phyloP scores from a whole-genome alignment of 2,113 vertebrate species.

The Cyrtonyx montezumae region DNA sequence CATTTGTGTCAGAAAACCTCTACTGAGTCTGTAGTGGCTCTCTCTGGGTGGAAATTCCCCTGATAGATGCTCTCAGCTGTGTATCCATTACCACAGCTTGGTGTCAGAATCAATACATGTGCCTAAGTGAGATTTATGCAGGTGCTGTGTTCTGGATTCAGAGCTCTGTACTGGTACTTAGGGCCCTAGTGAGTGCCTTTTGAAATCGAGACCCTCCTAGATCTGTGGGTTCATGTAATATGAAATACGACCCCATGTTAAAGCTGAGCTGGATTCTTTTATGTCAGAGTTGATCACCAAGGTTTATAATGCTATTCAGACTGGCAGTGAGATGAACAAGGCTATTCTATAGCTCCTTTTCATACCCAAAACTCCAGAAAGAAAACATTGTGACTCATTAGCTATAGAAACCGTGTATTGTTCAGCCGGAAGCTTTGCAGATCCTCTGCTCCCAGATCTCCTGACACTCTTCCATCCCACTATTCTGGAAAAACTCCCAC shows the following conservation, averaged over 20 bases:
- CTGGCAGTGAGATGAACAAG: conserved; percentile 39
- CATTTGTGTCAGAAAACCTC: neutral
- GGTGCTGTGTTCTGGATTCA: neutral
- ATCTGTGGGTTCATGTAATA: neutral
- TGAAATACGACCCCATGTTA: conserved; percentile 3
- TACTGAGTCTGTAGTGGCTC: neutral
- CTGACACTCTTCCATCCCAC: conserved; percentile 46
- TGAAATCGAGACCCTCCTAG: neutral
- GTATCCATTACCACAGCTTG: neutral
- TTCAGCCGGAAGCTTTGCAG: conserved; percentile 55
- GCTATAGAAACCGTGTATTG: conserved; percentile 36
- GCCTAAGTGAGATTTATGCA: conserved; percentile 27
- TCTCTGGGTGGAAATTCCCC: neutral
- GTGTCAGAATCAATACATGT: conserved; percentile 14
- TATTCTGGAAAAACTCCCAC: conserved; percentile 57
- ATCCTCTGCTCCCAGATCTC: conserved; percentile 56
- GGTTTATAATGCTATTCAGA: conserved; percentile 16
- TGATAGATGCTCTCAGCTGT: conserved; percentile 30
- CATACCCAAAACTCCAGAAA: conserved; percentile 4
- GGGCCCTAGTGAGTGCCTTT: neutral
- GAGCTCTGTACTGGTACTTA: neutral
- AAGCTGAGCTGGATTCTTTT: conserved; percentile 13
- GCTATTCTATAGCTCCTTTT: conserved; percentile 3
- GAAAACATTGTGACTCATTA: conserved; percentile 49
- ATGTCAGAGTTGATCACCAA: conserved; percentile 5